Evolutionary conservation across 1,140 invertebrate genomes (phyloP).

Genomic region (Zaprionus camerounensis): DNA sequence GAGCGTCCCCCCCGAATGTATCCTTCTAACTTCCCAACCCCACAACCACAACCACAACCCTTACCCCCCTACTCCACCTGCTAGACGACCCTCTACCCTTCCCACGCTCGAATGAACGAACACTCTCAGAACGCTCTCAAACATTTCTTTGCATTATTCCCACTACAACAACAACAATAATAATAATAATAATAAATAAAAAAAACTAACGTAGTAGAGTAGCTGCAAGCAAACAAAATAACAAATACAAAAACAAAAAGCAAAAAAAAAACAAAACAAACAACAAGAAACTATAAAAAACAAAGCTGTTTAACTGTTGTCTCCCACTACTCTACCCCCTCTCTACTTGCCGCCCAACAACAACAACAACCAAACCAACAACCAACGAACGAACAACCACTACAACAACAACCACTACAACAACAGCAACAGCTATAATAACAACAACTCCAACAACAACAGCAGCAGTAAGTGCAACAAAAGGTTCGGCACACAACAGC

Average conservation of each 20-base stretch:
- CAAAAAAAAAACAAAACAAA: slow-evolving; percentile 31
- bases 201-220: slow-evolving; percentile 70
- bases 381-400: slow-evolving; percentile 24
- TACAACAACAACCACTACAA: slow-evolving; percentile 10
- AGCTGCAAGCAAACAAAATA: slow-evolving; percentile 66
- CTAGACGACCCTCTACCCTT: neutral
- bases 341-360: slow-evolving; percentile 62
- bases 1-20: slow-evolving; percentile 31
- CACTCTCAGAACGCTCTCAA: slow-evolving; percentile 46
- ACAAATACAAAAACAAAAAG: slow-evolving; percentile 38
- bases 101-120: slow-evolving; percentile 14
- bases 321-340: slow-evolving; percentile 77
- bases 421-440: slow-evolving; percentile 13
- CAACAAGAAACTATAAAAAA: slow-evolving; percentile 45
- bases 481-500: slow-evolving; percentile 20
- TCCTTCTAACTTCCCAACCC: neutral
- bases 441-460: slow-evolving; percentile 14
- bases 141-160: slow-evolving; percentile 51
- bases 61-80: neutral
- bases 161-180: slow-evolving; percentile 39
- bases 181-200: slow-evolving; percentile 2
- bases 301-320: slow-evolving; percentile 80
- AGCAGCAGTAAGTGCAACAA: slow-evolving; percentile 22
- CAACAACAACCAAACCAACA: slow-evolving; percentile 57
- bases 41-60: neutral